Conservation (phyloP, 2,113 vertebrate species). For the Heterocephalus glaber region DNA sequence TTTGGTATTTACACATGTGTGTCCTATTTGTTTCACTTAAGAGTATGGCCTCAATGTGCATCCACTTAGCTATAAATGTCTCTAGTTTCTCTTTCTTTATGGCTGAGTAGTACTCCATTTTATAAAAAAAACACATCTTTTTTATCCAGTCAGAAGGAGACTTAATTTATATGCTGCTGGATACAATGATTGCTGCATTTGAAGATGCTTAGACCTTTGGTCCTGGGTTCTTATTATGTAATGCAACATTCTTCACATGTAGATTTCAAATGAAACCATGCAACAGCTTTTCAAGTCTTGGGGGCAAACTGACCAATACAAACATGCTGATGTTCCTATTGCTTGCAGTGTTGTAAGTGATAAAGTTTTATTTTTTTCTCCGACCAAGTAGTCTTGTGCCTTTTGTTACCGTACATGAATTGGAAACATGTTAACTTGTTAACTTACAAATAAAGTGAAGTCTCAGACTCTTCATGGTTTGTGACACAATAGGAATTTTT, state of each 20-base stretch:
- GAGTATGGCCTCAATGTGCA: no score
- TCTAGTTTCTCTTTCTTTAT: no score
- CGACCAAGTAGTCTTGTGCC: background rate
- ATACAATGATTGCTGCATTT: background rate
- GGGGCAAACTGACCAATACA: background rate
- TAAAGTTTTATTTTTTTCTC: background rate
- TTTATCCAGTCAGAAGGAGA: no score
- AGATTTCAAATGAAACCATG: background rate
- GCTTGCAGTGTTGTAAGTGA: background rate
- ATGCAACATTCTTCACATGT: background rate
- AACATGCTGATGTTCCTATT: background rate
- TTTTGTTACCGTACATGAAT: background rate
- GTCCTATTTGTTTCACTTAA: no score
- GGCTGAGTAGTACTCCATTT: no score
- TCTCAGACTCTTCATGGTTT: background rate
- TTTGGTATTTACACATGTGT: no score
- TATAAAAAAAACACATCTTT: no score
- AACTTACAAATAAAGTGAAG: background rate
- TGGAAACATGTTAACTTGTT: background rate
- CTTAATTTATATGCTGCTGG: background rate
- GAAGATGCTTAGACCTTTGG: background rate
- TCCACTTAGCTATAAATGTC: no score
- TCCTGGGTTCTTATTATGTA: background rate
- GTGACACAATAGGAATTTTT: background rate
- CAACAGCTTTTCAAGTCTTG: background rate